These are phyloP conservation scores for Ciconia nigra DNA, from an alignment of 2,797 vertebrate genomes.

Conservation along the genomic window DNA sequence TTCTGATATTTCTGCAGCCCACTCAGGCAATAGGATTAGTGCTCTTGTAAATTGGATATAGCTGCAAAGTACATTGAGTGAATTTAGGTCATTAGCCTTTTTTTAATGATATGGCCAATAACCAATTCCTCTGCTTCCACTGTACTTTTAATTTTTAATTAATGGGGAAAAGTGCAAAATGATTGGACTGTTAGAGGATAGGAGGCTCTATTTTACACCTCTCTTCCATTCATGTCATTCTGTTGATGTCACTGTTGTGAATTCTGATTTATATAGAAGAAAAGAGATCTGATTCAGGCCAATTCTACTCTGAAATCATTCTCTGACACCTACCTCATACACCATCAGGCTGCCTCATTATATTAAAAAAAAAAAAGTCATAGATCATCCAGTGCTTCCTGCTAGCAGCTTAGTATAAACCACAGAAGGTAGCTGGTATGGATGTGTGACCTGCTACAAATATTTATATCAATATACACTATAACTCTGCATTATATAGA, in stretches of 20 bases:
- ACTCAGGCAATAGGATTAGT: background rate
- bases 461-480: background rate
- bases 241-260: conserved; percentile 63
- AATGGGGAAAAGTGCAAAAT: background rate
- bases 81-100: conserved; percentile 8
- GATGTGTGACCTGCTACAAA: background rate
- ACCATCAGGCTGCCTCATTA: conserved; percentile 28
- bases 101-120: background rate
- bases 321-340: conserved; percentile 29
- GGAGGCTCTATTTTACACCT: conserved; percentile 36
- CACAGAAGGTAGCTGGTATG: background rate
- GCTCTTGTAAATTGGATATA: background rate
- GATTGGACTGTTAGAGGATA: background rate
- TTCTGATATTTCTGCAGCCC: background rate
- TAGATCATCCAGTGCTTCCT: conserved; percentile 10
- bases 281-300: background rate
- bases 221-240: conserved; percentile 51
- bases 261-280: conserved; percentile 16
- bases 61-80: background rate
- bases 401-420: background rate
- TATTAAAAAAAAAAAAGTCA: background rate
- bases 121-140: background rate
- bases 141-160: background rate
- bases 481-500: background rate
- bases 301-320: conserved; percentile 6